These are phyloP conservation scores for Chauna torquata DNA, from an alignment of 2,113 vertebrate genomes.

Conservation along the genomic window DNA sequence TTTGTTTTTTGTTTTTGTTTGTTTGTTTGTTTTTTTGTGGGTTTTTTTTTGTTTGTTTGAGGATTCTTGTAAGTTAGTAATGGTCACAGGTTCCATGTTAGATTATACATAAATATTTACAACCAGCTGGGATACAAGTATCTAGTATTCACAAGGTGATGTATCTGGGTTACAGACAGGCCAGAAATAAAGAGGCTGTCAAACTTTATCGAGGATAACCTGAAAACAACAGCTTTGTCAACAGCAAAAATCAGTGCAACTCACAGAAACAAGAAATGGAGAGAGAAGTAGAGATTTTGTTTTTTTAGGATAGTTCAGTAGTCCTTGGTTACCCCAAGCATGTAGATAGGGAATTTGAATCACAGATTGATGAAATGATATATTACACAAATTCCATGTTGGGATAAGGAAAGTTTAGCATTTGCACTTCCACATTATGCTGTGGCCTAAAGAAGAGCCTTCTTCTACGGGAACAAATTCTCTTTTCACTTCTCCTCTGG, in stretches of 20 bases:
- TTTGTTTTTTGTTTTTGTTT: too few relatives aligned
- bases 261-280: neutral
- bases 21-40: too few relatives aligned
- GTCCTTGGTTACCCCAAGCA: neutral
- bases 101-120: neutral
- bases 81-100: neutral
- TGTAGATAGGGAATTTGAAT: neutral
- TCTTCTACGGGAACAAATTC: neutral
- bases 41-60: too few relatives aligned
- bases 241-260: neutral
- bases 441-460: neutral
- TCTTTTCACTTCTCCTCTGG: neutral
- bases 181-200: neutral
- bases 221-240: neutral
- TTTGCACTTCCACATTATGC: neutral
- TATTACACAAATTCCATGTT: neutral
- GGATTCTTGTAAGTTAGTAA: too few relatives aligned
- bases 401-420: neutral
- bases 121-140: neutral
- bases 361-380: neutral
- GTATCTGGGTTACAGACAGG: neutral
- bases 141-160: neutral
- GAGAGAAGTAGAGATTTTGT: neutral
- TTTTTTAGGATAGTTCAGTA: neutral
- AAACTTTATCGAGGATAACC: neutral